A percentile compares a stretch with the other conserved stretches of the same genome.
Conservation (phyloP, 2,797 vertebrate genomes). For the Echeneis naucrates region DNA sequence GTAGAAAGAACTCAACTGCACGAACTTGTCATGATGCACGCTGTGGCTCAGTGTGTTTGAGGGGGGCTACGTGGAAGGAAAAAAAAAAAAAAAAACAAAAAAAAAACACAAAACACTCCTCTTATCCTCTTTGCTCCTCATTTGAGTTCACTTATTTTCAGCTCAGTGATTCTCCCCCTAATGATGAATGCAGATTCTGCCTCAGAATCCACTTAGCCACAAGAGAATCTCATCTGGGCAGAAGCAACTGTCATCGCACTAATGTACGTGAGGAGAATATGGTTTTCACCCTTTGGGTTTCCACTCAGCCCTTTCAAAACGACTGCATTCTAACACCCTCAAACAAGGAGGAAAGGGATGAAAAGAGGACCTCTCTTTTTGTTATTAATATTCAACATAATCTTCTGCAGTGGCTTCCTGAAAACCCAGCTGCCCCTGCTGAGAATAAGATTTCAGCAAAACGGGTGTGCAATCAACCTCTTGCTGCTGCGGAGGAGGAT, state of each 20-base stretch:
- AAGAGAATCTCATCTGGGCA: conserved; percentile 58
- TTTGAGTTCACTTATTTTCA: conserved; percentile 60
- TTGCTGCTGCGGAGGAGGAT: conserved; percentile 17
- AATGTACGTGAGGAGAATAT: conserved; percentile 42
- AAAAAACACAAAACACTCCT: conserved; percentile 4
- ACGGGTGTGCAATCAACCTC: conserved; percentile 52
- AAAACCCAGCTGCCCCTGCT: conserved; percentile 41
- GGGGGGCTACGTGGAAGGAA: not conserved
- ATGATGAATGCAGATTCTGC: conserved; percentile 60
- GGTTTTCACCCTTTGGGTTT: conserved; percentile 9
- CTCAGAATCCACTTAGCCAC: conserved; percentile 52
- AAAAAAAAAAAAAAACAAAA: conserved; percentile 15
- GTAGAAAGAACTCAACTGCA: conserved; percentile 39
- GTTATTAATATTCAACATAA: conserved; percentile 68
- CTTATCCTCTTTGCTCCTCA: conserved; percentile 23
- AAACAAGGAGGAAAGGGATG: conserved; percentile 26
- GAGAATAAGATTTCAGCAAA: conserved; percentile 42
- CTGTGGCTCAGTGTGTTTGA: conserved; percentile 10
- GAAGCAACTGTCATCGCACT: conserved; percentile 38
- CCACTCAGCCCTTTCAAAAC: conserved; percentile 19
- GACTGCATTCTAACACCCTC: conserved; percentile 34
- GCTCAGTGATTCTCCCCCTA: conserved; percentile 61
- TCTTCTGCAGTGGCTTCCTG: conserved; percentile 53
- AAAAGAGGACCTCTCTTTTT: conserved; percentile 45
- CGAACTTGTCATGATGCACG: conserved; percentile 36